Percentiles rank a stretch among this genome's conserved stretches.
Conservation (phyloP, 2,888 invertebrate species). For the Sinhomidia bicolor region DNA sequence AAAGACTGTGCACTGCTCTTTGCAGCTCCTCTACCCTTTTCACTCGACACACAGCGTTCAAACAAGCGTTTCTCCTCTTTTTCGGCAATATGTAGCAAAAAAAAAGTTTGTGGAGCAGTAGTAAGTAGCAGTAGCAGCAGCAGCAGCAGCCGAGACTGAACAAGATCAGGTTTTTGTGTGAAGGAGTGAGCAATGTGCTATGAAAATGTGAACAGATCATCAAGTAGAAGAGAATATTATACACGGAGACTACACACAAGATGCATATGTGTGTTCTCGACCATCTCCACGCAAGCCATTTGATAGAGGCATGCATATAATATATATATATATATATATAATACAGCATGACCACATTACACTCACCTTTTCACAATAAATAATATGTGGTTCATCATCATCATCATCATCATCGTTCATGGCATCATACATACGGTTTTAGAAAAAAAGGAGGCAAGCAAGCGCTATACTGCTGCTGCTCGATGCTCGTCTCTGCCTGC, state of each 20-base stretch:
- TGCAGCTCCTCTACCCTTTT: slow-evolving; percentile 24
- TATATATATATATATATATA: too few species aligned
- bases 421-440: neutral
- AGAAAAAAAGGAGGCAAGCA: slow-evolving; percentile 68
- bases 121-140: neutral
- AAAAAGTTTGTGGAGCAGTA: too few species aligned
- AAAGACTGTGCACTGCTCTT: slow-evolving; percentile 56
- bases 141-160: neutral
- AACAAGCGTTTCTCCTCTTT: neutral
- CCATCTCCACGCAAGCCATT: too few species aligned
- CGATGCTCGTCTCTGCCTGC: neutral
- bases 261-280: too few species aligned
- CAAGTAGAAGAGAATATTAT: too few species aligned
- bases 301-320: too few species aligned
- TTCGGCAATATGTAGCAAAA: neutral
- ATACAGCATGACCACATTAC: slow-evolving; percentile 26
- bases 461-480: slow-evolving; percentile 74
- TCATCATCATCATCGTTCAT: slow-evolving; percentile 18
- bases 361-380: slow-evolving; percentile 25
- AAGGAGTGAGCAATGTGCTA: slow-evolving; percentile 40
- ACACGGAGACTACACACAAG: too few species aligned
- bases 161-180: neutral
- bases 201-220: slow-evolving; percentile 42
- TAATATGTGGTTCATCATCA: slow-evolving; percentile 56
- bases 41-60: neutral